These are phyloP conservation scores for Petrolisthes cinctipes DNA, from an alignment of 2,888 invertebrate genomes.

Conservation along the genomic window DNA sequence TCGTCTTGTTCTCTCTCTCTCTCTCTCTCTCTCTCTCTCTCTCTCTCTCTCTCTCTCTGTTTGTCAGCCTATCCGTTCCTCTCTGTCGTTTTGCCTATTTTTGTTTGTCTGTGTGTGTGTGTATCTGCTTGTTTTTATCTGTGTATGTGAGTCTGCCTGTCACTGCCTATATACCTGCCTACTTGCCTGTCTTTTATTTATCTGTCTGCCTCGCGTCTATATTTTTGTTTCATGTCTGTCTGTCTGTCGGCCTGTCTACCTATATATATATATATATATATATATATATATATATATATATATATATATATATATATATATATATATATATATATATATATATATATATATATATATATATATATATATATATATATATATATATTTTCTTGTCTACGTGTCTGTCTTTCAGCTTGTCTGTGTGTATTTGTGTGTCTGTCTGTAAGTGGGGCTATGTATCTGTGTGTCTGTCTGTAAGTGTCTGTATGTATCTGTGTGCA, in stretches of 20 bases:
- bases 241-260: not conserved
- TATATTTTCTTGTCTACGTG: not conserved
- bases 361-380: conserved; percentile 25
- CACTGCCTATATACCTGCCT: too few relatives aligned
- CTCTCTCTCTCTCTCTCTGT: not conserved
- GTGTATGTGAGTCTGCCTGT: too few relatives aligned
- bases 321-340: conserved; percentile 15
- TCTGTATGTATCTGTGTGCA: conserved; percentile 24
- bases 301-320: not conserved
- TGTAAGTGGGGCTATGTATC: conserved; percentile 10
- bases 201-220: not conserved
- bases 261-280: not conserved
- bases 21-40: conserved; percentile 14
- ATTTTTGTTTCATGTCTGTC: not conserved
- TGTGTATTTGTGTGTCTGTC: not conserved
- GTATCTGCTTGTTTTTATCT: too few relatives aligned
- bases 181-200: too few relatives aligned
- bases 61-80: not conserved
- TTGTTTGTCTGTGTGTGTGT: too few relatives aligned
- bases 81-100: not conserved
- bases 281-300: not conserved
- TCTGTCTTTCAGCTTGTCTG: not conserved
- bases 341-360: conserved; percentile 5
- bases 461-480: conserved; percentile 26
- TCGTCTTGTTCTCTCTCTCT: not conserved